Evolutionary conservation across 2,888 invertebrate genomes (phyloP).

Genomic region (Euphydryas editha): DNA sequence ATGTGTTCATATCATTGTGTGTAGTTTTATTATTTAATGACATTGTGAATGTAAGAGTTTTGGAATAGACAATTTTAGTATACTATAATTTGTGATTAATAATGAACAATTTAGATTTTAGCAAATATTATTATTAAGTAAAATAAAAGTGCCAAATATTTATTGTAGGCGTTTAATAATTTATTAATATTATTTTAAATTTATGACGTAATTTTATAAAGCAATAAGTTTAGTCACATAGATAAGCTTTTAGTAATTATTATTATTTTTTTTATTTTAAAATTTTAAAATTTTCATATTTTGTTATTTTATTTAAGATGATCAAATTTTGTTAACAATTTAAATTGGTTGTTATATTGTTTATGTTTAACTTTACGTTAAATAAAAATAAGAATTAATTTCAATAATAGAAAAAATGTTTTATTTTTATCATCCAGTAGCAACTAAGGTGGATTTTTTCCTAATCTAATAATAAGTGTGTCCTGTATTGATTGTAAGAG

Average conservation of each 20-base stretch:
- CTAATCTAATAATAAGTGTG: too few species aligned
- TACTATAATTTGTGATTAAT: conserved; percentile 28
- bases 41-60: conserved; percentile 7
- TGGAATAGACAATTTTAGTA: conserved; percentile 6
- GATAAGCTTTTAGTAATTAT: not conserved
- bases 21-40: conserved; percentile 13
- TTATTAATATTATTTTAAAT: conserved; percentile 7
- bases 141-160: conserved; percentile 46
- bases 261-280: conserved; percentile 7
- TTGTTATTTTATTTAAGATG: conserved; percentile 14
- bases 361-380: conserved; percentile 29
- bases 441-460: not conserved
- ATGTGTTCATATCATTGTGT: conserved; percentile 19
- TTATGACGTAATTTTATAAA: conserved; percentile 19
- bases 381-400: conserved; percentile 22
- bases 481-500: too few species aligned
- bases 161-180: conserved; percentile 29
- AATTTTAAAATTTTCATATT: conserved; percentile 2
- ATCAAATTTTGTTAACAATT: conserved; percentile 28
- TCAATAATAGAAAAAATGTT: conserved; percentile 17
- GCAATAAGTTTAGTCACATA: conserved; percentile 23
- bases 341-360: conserved; percentile 30
- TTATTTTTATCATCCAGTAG: not conserved
- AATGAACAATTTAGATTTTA: conserved; percentile 26
- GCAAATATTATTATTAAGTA: not conserved